Evolutionary conservation across 2,113 vertebrate genomes (phyloP), one percentile per base, ranked within the genome.

Genomic region (Serilophus lunatus): DNA sequence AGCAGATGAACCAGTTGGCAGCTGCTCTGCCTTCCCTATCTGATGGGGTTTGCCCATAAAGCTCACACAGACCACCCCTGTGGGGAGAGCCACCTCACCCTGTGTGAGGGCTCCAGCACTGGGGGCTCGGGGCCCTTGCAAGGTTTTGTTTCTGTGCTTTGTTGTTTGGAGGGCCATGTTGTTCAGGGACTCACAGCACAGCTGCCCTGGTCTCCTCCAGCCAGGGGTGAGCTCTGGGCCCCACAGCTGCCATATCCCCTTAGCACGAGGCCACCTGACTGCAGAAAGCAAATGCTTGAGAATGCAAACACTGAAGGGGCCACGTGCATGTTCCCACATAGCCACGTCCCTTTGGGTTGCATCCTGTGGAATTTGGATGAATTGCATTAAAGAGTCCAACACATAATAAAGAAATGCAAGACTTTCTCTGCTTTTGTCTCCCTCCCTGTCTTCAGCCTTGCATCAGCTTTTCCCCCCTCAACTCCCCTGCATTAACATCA

Each of bases 281-380:
- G 78, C 64, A 10, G 1, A 38, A 16, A 20, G 10, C 36, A n/a
- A 2, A 71, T 3, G 13, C 51, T 20, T 35, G 51, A 54, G 25
- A 49, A 66, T 22, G 24, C 79, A 61, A 28, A 35, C 2, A 0
- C 56, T 6, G 33, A 81, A 22, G 56, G 36, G 44, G 56, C 45
- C 72, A 14, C 0, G 0, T 20, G 40, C 42, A 15, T 0, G 0
- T 5, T 53, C 74, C 47, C 65, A 59, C 42, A 76, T 22, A 45
- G 0, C 61, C 26, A 5, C 0, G 0, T 13, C 82, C 82, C 82
- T 28, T 22, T 36, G 53, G 60, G 38, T 31, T 18, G 12, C 4
- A 1, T 15, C 61, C 23, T 10, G 0, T 3, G 26, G 49, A 36
- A 71, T 10, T 8, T 25, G 31, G 18, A 11, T 51, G 47, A 86